These are phyloP conservation scores for Gallinago media DNA, from an alignment of 2,113 vertebrate genomes.

Conservation along the genomic window DNA sequence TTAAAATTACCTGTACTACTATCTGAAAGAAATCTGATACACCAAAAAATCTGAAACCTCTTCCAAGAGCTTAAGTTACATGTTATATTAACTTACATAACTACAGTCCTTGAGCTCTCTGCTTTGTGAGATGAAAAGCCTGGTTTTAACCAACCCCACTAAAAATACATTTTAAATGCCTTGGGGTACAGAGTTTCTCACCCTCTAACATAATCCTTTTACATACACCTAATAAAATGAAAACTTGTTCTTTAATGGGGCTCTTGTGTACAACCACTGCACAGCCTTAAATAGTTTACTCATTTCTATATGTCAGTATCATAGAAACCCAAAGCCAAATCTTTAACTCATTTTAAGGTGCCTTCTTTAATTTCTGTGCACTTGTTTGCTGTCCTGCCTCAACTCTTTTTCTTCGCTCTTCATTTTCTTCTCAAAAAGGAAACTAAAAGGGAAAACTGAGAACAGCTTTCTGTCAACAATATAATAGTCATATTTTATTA, in stretches of 20 bases:
- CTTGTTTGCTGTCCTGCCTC: neutral
- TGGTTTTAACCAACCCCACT: neutral
- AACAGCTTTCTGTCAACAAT: neutral
- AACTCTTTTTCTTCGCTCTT: neutral
- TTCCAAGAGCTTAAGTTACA: neutral
- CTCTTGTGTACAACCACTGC: neutral
- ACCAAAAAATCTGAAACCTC: neutral
- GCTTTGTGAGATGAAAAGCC: neutral
- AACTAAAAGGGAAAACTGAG: neutral
- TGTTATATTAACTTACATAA: neutral
- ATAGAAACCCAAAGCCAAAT: neutral
- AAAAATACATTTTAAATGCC: neutral
- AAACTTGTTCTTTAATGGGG: neutral
- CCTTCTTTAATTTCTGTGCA: neutral
- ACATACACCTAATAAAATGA: neutral
- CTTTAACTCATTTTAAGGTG: neutral
- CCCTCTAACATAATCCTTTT: neutral
- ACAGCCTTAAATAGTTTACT: neutral
- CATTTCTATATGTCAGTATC: neutral
- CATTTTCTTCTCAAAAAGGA: neutral
- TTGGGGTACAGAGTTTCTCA: neutral
- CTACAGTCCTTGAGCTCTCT: neutral
- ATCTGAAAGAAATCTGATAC: neutral
- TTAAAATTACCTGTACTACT: neutral
- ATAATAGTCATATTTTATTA: neutral